Evolutionary conservation across 2,797 vertebrate genomes (phyloP), one percentile per base, ranked within the genome.

Genomic region (Pseudomugil tenellus): DNA sequence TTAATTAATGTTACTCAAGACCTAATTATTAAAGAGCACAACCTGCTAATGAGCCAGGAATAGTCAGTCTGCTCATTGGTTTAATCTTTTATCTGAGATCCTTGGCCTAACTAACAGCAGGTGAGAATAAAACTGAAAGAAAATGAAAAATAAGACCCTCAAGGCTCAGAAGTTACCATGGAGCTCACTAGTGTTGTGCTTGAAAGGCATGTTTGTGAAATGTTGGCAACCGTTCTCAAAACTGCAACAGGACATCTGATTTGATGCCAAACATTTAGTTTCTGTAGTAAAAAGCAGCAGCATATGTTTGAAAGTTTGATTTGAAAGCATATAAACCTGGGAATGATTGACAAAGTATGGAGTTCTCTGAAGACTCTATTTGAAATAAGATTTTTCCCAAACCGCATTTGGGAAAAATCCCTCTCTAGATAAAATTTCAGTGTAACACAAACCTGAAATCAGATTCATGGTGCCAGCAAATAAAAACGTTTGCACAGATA

Each of bases 1-100:
- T n/a, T 54, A 25, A 68, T 67, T 46, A n/a, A n/a, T n/a, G n/a
- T 32, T 48, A 53, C 16, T 53, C 23, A 1, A 41, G 55, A 48
- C 29, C 58, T 21, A 59, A 37, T 58, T 51, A 2, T 55, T 48
- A 60, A 7, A 58, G 25, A 58, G 56, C 8, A 32, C 17, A 28
- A 14, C 21, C 8, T 55, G 23, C 23, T 4, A 11, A 46, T 21
- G 51, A 29, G 58, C 1, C n/a, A 29, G 46, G 41, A 62, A 68
- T 17, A 61, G 29, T 39, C 5, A 0, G 43, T 46, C n/a, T 21
- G 43, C 9, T 46, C 9, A 10, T 46, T 46, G 4, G 3, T 46
- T 46, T 46, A 3, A 3, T 46, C n/a, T 9, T 46, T 21, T 46
- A 8, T n/a, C n/a, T 46, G 43, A 6, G 17, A 17, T 19, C 41